Base-by-base conservation (phyloP, 2,113 vertebrate species). In the Dasyornis broadbenti region DNA sequence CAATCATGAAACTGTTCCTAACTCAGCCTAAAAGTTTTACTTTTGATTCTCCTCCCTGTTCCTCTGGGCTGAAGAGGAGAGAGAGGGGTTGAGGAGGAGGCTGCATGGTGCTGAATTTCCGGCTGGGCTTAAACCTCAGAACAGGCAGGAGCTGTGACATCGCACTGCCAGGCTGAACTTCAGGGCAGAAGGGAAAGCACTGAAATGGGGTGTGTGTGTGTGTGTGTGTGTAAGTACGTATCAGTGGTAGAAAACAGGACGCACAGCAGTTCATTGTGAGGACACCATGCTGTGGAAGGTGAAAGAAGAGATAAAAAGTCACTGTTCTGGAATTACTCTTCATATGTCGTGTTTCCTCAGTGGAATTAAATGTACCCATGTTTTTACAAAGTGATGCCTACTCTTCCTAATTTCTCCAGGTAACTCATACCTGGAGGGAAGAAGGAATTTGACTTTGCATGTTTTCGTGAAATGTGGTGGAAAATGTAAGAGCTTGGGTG, bases 241-340 rank as follows among this genome's bases (percentile, higher is more conserved):
- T 6, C 40, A 22, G 60, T 7, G 47, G 7, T 14, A 17, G 40
- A 14, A 61, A n/a, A 18, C 6, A 3, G 47, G 57, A 9, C 10
- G 4, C 5, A 5, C 30, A 16, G 44, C 49, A 54, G 28, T 39
- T 45, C 23, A 54, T 27, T 19, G 23, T 12, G 60, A 39, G 49
- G 59, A 8, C 15, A 13, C 9, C 1, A 0, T 9, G 72, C n/a
- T 6, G 0, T 44, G 30, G 3, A 1, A 26, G 21, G n/a, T 21
- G 9, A 42, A 42, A 27, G 42, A 27, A 31, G 24, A 56, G 23
- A 7, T 0, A 6, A n/a, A 18, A 42, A 14, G 31, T 57, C 18
- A 6, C 9, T 20, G 20, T n/a, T 68, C 10, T 27, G 53, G 14
- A 50, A 20, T 66, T 15, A 5, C 1, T 66, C 28, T 7, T 7